phyloP scores from a whole-genome alignment of 2,113 vertebrate species.

The Calyptomena viridis region DNA sequence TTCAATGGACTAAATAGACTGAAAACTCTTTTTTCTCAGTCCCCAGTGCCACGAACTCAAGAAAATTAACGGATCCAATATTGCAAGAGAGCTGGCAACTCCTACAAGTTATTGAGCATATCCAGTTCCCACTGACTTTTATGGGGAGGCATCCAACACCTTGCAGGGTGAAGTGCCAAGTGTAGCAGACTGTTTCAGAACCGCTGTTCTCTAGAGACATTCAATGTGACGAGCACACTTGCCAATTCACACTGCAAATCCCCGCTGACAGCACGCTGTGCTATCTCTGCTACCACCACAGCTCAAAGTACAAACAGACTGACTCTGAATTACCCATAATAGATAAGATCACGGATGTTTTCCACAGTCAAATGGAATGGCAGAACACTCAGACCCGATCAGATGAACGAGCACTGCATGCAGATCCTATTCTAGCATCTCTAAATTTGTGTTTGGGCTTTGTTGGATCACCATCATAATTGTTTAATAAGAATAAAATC shows the following conservation, averaged over 20 bases:
- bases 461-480: neutral
- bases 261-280: neutral
- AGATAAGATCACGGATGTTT: neutral
- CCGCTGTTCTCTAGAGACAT: conserved; percentile 37
- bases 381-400: neutral
- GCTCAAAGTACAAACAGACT: neutral
- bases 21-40: neutral
- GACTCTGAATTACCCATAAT: neutral
- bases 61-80: neutral
- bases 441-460: neutral
- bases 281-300: neutral
- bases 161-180: conserved; percentile 19
- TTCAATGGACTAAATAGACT: neutral
- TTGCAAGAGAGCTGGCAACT: neutral
- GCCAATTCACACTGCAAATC: conserved; percentile 49
- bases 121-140: conserved; percentile 18
- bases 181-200: conserved; percentile 5
- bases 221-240: neutral
- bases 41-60: neutral
- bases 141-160: conserved; percentile 27
- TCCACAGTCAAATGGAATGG: neutral
- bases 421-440: neutral
- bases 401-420: neutral
- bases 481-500: neutral
- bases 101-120: neutral